Base-by-base conservation (phyloP, 2,888 invertebrate genomes). In the Cataglyphis albicans region DNA sequence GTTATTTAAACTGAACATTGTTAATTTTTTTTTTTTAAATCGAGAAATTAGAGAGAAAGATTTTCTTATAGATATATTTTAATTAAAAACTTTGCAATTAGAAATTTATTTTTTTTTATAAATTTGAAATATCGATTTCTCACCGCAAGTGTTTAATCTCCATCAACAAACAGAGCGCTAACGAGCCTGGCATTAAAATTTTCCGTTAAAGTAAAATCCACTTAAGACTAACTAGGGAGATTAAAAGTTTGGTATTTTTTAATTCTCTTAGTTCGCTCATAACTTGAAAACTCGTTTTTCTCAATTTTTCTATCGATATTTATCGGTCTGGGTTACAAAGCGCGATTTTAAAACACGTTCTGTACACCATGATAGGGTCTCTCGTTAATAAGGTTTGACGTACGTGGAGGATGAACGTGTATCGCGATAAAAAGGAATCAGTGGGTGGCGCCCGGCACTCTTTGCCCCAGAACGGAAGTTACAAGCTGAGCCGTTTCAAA, bases 381-480 rank as follows among this genome's bases (percentile, higher is more conserved):
- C 72, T 59, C 35, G 72, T 78, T 72, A 78, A 41, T 32, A 18
- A 25, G 59, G 3, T n/a, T 59, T 48, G 44, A 78, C 78, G 48
- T 44, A 25, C 35, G 21, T 61, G 25, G 48, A 55, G 63, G 9
- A 25, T 25, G 25, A 65, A 61, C 70, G 57, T 82, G 61, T 73
- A 73, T 74, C 41, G 61, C 72, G 65, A 76, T 84, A 84, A 82
- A 78, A 59, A 78, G 70, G 76, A 63, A 61, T 78, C 82, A 72
- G 59, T 21, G 25, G 44, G 57, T 29, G 73, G 48, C 81, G 5
- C 12, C 59, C 9, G 38, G 44, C 57, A 38, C 64, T n/a, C 64
- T n/a, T 68, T 48, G 25, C 55, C 32, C 41, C 29, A 70, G 38
- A 65, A 76, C n/a, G 65, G 48, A 41, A 57, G 67, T 74, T 70